Base-by-base conservation (phyloP, 2,113 vertebrate genomes). In the Polypterus senegalus region DNA sequence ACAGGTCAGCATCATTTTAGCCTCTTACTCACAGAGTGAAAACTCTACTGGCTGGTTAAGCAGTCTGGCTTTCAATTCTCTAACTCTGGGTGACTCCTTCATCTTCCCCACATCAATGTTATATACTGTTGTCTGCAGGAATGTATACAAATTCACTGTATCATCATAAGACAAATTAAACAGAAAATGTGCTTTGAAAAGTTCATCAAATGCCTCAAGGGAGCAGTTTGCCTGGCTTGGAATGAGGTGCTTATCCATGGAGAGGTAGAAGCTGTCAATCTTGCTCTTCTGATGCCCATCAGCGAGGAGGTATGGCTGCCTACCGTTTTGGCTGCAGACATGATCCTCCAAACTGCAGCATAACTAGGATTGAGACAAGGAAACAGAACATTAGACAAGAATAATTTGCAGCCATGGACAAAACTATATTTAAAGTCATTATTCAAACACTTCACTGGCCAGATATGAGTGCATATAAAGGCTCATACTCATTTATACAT, bases 231-330 rank as follows among this genome's bases (percentile, higher is more conserved):
- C 68, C 61, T 5, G 67, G 60, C 67, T 73, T 27, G 64, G 49
- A 7, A 68, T 68, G 64, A 64, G 10, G 9, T 59, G 51, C 57
- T 62, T 55, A 60, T 60, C 59, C 7, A 70, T 54, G 48, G 64
- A 11, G 44, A 66, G 61, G 49, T 49, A 69, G 62, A 49, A 71
- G 61, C 5, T n/a, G 54, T 71, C 57, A 57, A 70, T n/a, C 5
- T 3, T n/a, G 11, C 66, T 48, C 57, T 65, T 71, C 5, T 44
- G 64, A n/a, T n/a, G n/a, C 55, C 44, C 64, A 48, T 55, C 62
- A 27, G 61, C 59, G 49, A 63, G 64, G 51, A 71, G 70, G 46
- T 71, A 69, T 11, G 70, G 67, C 49, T 69, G 62, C 60, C 55
- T 6, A 53, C 48, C 62, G 8, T 55, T n/a, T n/a, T n/a, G 47